phyloP scores from a whole-genome alignment of 2,888 invertebrate genomes.

The Phasia obesa region DNA sequence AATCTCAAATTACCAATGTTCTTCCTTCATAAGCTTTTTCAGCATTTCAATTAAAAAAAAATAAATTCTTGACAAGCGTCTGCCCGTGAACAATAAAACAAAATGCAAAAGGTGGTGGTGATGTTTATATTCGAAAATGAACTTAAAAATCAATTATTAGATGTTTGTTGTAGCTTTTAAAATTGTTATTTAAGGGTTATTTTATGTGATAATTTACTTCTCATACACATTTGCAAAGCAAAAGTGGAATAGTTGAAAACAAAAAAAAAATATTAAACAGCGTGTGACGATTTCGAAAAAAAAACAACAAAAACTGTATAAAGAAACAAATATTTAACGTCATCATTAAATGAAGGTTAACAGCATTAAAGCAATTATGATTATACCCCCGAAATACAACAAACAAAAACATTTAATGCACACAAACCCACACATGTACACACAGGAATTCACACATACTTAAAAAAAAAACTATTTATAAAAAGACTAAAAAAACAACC shows the following conservation, averaged over 20 bases:
- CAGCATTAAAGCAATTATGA: constrained; percentile 69
- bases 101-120: constrained; percentile 32
- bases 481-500: not conserved
- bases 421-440: not conserved
- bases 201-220: constrained; percentile 52
- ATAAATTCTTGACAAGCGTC: constrained; percentile 10
- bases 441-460: not conserved
- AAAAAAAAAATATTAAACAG: constrained; percentile 45
- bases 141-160: constrained; percentile 59
- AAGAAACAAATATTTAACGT: constrained; percentile 67
- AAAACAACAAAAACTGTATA: constrained; percentile 22
- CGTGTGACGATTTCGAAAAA: constrained; percentile 60
- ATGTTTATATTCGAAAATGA: constrained; percentile 44
- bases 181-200: constrained; percentile 65
- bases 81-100: not conserved
- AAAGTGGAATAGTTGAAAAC: constrained; percentile 14
- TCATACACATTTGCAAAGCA: constrained; percentile 5
- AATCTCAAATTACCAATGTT: constrained; percentile 45
- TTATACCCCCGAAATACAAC: constrained; percentile 62
- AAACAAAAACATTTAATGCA: constrained; percentile 16
- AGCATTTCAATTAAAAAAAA: constrained; percentile 8
- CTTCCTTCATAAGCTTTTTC: not conserved
- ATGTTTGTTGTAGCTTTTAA: constrained; percentile 55
- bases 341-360: constrained; percentile 70
- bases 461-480: not conserved